A percentile compares a stretch with the other conserved stretches of the same genome.
phyloP scores from a whole-genome alignment of 2,888 invertebrate species.

The Mystacides longicornis region DNA sequence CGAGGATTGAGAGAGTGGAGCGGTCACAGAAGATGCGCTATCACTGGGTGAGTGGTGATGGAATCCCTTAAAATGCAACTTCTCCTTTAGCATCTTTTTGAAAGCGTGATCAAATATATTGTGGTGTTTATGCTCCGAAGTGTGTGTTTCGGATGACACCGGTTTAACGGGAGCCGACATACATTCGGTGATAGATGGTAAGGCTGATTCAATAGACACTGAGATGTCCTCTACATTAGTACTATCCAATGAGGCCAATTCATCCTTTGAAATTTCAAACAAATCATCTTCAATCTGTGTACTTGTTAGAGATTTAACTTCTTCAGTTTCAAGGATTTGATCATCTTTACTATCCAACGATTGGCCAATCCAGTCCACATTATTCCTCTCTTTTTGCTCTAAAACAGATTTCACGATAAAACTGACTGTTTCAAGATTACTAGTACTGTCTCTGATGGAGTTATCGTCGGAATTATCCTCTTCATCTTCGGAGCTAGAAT shows the following conservation, averaged over 20 bases:
- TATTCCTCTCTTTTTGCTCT: conserved; percentile 33
- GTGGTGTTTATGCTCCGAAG: conserved; percentile 8
- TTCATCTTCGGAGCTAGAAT: conserved; percentile 40
- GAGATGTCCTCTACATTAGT: too few species aligned
- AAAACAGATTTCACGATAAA: conserved; percentile 51
- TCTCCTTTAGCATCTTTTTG: conserved; percentile 14
- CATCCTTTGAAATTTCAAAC: not conserved
- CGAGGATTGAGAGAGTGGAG: conserved; percentile 17
- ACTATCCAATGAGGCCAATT: not conserved
- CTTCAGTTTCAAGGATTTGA: not conserved
- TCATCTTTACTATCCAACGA: not conserved
- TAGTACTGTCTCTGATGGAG: conserved; percentile 33
- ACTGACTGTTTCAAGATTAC: conserved; percentile 49
- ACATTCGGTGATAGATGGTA: not conserved
- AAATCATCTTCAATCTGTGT: not conserved
- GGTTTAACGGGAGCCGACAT: not conserved
- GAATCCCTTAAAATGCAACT: conserved; percentile 12
- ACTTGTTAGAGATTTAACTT: not conserved
- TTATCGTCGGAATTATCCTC: conserved; percentile 43
- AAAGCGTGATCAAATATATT: conserved; percentile 15
- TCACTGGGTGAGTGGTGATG: conserved; percentile 7
- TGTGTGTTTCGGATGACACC: not conserved
- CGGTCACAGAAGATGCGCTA: conserved; percentile 13
- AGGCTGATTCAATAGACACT: too few species aligned
- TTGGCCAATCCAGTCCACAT: not conserved